Evolutionary conservation across 2,113 vertebrate species (phyloP).

Genomic region (Limnothrissa miodon): DNA sequence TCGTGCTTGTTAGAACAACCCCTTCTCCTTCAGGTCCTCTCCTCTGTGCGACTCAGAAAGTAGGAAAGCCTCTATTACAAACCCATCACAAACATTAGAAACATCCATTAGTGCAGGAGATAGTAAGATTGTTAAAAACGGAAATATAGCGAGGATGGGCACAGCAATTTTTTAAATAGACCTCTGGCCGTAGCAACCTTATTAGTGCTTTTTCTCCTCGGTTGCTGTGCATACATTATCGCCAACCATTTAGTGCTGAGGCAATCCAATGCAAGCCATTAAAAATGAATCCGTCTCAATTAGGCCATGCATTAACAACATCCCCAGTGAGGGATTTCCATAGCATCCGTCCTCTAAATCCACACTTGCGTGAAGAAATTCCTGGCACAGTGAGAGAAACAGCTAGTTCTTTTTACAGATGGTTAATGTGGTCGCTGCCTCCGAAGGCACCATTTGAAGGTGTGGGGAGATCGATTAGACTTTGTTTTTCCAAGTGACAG

Average conservation of each 20-base stretch:
- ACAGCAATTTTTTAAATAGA: conserved; percentile 56
- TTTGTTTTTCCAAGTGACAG: background rate
- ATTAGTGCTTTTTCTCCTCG: conserved; percentile 52
- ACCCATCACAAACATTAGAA: background rate
- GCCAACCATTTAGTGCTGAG: conserved; percentile 38
- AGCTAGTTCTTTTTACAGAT: conserved; percentile 58
- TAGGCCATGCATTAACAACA: conserved; percentile 62
- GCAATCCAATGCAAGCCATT: conserved; percentile 58
- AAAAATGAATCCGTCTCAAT: conserved; percentile 71
- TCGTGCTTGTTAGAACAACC: conserved; percentile 47
- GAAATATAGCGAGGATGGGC: conserved; percentile 59
- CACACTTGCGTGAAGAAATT: conserved; percentile 34
- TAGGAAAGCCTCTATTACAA: background rate
- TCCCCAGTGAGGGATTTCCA: conserved; percentile 54
- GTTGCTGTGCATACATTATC: conserved; percentile 51
- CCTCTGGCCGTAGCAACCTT: conserved; percentile 58
- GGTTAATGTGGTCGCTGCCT: conserved; percentile 54
- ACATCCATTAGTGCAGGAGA: conserved; percentile 47
- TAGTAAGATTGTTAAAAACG: conserved; percentile 38
- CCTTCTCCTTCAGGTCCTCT: conserved; percentile 21
- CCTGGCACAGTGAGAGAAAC: conserved; percentile 60
- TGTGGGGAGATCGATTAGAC: conserved; percentile 38
- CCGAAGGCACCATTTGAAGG: conserved; percentile 62
- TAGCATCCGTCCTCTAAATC: conserved; percentile 43
- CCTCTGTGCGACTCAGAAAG: background rate